These are phyloP conservation scores for Ectemnius cavifrons DNA, from an alignment of 2,888 invertebrate species.

Conservation along the genomic window DNA sequence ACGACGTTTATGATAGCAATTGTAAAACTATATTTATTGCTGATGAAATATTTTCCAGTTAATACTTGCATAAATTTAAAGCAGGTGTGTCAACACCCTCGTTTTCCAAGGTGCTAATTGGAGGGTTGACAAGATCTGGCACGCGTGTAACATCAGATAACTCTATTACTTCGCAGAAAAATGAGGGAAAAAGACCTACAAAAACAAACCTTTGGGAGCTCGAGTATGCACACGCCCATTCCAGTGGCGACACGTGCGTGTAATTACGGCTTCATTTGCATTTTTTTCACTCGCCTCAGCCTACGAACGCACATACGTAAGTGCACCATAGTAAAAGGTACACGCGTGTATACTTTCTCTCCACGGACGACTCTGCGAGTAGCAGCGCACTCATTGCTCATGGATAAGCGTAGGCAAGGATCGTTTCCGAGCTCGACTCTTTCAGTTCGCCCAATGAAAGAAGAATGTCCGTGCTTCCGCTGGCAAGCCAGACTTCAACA, in stretches of 20 bases:
- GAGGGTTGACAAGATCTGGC: too few relatives aligned
- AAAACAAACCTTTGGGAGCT: background rate
- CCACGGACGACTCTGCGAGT: slow-evolving; percentile 26
- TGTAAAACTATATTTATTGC: too few relatives aligned
- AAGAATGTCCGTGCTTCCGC: background rate
- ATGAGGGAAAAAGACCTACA: too few relatives aligned
- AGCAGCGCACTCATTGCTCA: background rate
- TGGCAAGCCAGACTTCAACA: background rate
- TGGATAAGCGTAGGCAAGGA: background rate
- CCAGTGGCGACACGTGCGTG: background rate
- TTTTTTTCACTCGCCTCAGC: slow-evolving; percentile 27
- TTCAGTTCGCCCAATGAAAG: background rate
- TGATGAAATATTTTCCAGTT: too few relatives aligned
- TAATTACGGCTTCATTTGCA: slow-evolving; percentile 38
- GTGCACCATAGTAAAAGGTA: slow-evolving; percentile 37
- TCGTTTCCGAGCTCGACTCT: background rate
- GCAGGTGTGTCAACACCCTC: too few relatives aligned
- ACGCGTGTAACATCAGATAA: too few relatives aligned
- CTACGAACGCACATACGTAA: too few relatives aligned
- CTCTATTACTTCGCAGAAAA: too few relatives aligned
- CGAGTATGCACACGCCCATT: background rate
- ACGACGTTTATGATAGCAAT: too few relatives aligned
- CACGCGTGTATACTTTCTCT: slow-evolving; percentile 37
- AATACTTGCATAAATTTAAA: too few relatives aligned
- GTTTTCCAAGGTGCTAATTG: too few relatives aligned